phyloP scores from a whole-genome alignment of 2,797 vertebrate species.

The Uromys caudimaculatus region DNA sequence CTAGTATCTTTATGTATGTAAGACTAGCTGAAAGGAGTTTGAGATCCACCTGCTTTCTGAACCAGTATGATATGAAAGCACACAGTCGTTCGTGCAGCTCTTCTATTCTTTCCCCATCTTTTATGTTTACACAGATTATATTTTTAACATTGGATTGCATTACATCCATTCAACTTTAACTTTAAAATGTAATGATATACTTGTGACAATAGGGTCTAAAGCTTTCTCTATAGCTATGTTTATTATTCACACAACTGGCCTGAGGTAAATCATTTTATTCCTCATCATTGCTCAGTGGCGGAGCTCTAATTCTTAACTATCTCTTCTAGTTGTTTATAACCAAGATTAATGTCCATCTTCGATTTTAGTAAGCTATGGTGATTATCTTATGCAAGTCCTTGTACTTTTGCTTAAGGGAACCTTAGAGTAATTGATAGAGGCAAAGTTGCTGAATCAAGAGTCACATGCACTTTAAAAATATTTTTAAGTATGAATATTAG shows the following conservation, averaged over 20 bases:
- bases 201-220: neutral
- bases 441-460: too few species aligned
- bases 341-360: neutral
- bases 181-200: neutral
- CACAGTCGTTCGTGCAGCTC: neutral
- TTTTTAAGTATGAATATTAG: neutral
- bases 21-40: neutral
- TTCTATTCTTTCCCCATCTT: neutral
- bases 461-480: too few species aligned
- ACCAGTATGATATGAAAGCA: slow-evolving; percentile 17
- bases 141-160: neutral
- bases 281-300: neutral
- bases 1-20: neutral
- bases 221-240: neutral
- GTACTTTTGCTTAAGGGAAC: slow-evolving; percentile 5
- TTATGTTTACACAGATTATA: neutral
- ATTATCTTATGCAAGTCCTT: slow-evolving; percentile 16
- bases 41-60: neutral
- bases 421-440: too few species aligned
- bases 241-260: neutral
- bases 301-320: neutral
- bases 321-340: neutral
- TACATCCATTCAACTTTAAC: neutral
- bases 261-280: neutral
- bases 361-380: neutral